Base-by-base conservation (phyloP, 2,888 invertebrate genomes). In the Folsomia manolachei region DNA sequence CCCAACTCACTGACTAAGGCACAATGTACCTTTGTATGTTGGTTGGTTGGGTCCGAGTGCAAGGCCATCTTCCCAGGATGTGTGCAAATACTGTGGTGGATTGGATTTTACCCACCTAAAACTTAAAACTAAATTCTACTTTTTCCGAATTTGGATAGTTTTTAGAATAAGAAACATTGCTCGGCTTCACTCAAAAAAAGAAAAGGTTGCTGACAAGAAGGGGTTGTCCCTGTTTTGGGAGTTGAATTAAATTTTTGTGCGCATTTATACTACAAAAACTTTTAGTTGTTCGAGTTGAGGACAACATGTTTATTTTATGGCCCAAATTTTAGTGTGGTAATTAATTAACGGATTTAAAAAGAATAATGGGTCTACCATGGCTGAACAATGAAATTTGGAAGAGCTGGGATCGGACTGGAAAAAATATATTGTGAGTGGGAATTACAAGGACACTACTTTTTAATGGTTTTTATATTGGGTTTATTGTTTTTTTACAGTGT, bases 351-450 rank as follows among this genome's bases (percentile, higher is more conserved):
- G n/a, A n/a, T n/a, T n/a, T n/a, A n/a, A n/a, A n/a, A n/a, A n/a
- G n/a, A n/a, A 27, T 14, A 69, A 71, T 51, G 56, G 62, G 26
- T 39, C 71, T 24, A 9, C 63, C 11, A 4, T 67, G 67, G 67
- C 56, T 67, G 11, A 67, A 67, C 23, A 26, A 18, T 18, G 72
- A 72, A 23, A 25, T 72, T 2, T 72, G 72, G 72, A 72, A 72
- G 52, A 26, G 27, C 21, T 72, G 72, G 72, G 72, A 72, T 26
- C 64, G 26, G n/a, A 67, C 18, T 53, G 73, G 70, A 56, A 70
- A 56, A 23, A 24, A 24, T n/a, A 67, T 51, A 24, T 73, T 67
- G 70, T 73, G 63, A 70, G 67, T 27, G 26, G 27, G 18, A 21
- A 24, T 27, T 23, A 21, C 9, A 63, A n/a, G 18, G 14, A 26